A percentile compares a stretch with the other conserved stretches of the same genome.
phyloP scores from a whole-genome alignment of 1,140 invertebrate genomes.

The Scaptomyza graminum region DNA sequence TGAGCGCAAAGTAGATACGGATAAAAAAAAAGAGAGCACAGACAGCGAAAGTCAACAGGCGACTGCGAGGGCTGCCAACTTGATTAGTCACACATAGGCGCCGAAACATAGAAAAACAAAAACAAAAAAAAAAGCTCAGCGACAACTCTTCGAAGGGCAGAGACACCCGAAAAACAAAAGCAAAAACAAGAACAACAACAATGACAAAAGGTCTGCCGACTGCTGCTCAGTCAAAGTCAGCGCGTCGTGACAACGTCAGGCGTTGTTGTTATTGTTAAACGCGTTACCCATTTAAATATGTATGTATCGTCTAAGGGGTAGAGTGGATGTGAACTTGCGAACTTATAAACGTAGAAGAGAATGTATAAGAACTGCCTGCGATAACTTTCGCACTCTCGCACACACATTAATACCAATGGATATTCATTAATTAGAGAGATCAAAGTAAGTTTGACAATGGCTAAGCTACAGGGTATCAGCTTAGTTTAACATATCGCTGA shows the following conservation, averaged over 20 bases:
- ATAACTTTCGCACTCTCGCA: too few relatives aligned
- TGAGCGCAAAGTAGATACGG: neutral
- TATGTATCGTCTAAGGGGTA: neutral
- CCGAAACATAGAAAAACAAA: conserved; percentile 24
- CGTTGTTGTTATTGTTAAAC: conserved; percentile 19
- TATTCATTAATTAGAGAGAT: too few relatives aligned
- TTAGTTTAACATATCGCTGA: neutral
- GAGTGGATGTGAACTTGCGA: neutral
- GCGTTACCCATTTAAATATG: neutral
- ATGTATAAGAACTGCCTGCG: too few relatives aligned
- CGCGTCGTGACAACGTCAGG: conserved; percentile 51
- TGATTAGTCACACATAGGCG: conserved; percentile 56
- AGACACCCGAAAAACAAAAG: conserved; percentile 15
- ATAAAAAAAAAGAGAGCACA: conserved; percentile 6
- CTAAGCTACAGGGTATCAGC: neutral
- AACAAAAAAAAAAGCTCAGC: conserved; percentile 18
- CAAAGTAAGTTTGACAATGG: too few relatives aligned
- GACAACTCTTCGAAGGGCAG: conserved; percentile 38
- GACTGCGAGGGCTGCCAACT: conserved; percentile 47
- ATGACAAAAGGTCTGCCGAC: conserved; percentile 42
- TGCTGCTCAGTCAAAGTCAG: conserved; percentile 44
- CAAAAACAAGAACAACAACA: neutral
- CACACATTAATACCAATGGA: too few relatives aligned
- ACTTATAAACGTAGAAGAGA: too few relatives aligned
- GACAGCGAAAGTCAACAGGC: conserved; percentile 49